Evolutionary conservation across 2,113 vertebrate genomes (phyloP), one percentile per base, ranked within the genome.

Genomic region (Nymphicus hollandicus): DNA sequence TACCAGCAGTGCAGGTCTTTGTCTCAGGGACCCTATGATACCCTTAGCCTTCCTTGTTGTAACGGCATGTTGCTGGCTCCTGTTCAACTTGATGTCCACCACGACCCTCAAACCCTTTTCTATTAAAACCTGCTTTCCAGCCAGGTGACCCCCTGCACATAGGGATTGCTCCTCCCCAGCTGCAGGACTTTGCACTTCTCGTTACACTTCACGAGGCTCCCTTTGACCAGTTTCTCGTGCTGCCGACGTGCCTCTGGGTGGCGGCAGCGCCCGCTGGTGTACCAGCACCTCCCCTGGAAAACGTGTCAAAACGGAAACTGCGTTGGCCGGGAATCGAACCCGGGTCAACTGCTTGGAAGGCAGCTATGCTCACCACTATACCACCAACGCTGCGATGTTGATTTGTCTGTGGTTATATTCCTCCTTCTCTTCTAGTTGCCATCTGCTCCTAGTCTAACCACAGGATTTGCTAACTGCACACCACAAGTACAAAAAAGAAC

Each of bases 341-440:
- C 95, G 94, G 97, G 97, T 97, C 97, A 98, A 97, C 97, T 97
- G 97, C 97, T 98, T 98, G 97, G 98, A 98, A 98, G 97, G 98
- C 98, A 98, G 98, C 97, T 98, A 98, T 98, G 98, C 97, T 98
- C 91, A 98, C 98, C 98, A 98, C 98, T 98, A 98, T 98, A 98
- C 98, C 97, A 98, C 97, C 98, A 98, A 95, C 92, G 89, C 65
- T 0, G 4, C 2, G 5, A 0, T 46, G 28, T 0, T 0, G 0
- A 0, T 0, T 0, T 0, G 0, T 2, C 0, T 5, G 3, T 7
- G 1, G 2, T 5, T 13, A 0, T 2, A 0, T 2, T 1, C 0
- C 13, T 41, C 1, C 0, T 35, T 2, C 2, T 1, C 9, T 11
- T 17, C 6, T 8, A 9, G 1, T 7, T 1, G 4, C 19, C 6